Percentiles rank a stretch among this genome's conserved stretches.
phyloP scores from a whole-genome alignment of 2,797 vertebrate species.

The Centropyge bicolor region DNA sequence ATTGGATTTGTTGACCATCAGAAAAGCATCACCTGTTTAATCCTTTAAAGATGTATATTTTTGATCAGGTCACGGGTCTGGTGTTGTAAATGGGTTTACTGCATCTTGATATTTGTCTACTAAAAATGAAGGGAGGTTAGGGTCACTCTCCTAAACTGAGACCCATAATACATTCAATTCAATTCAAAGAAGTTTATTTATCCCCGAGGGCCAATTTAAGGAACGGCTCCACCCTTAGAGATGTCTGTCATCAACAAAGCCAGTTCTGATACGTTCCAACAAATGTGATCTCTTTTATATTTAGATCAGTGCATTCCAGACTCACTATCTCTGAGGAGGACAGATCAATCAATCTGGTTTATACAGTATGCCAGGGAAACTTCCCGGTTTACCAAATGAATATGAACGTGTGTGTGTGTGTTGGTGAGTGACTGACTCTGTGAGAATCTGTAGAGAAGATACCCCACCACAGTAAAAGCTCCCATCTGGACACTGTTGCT shows the following conservation, averaged over 20 bases:
- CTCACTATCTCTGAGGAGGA: neutral
- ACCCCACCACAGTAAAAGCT: conserved; percentile 74
- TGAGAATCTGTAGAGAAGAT: conserved; percentile 81
- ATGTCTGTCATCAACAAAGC: neutral
- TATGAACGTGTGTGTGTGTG: neutral
- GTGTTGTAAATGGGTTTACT: too few relatives aligned
- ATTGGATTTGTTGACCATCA: neutral
- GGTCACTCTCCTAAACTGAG: neutral
- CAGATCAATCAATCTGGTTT: neutral
- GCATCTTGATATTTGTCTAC: neutral
- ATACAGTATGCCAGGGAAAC: neutral
- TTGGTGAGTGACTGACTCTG: conserved; percentile 74
- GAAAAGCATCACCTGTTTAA: neutral
- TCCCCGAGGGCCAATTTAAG: too few relatives aligned
- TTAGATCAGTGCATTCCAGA: too few relatives aligned
- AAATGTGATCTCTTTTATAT: too few relatives aligned
- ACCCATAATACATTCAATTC: too few relatives aligned
- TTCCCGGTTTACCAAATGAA: neutral
- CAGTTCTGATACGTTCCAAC: too few relatives aligned
- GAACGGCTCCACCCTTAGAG: neutral
- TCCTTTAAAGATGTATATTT: neutral
- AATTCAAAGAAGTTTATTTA: too few relatives aligned
- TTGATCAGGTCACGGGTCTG: neutral
- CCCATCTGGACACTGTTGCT: conserved; percentile 74
- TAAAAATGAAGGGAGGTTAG: neutral